Base-by-base conservation (phyloP, 2,113 vertebrate genomes). In the Elaphurus davidianus region DNA sequence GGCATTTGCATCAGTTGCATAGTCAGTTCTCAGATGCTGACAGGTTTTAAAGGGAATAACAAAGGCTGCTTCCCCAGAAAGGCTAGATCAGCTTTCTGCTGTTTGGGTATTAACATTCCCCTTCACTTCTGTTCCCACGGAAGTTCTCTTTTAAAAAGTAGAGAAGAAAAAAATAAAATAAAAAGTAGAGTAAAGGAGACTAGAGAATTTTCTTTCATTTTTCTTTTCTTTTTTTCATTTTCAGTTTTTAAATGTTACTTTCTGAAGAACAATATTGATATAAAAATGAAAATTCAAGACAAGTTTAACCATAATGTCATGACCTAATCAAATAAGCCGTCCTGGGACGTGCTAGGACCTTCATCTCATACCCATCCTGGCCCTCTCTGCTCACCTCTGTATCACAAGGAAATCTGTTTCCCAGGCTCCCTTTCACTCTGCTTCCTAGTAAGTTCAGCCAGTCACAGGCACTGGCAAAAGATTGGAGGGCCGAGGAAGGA, bases 51-150 rank as follows among this genome's bases (percentile, higher is more conserved):
- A 60, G 33, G 50, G 23, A 40, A 52, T 33, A 62, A 87, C 71
- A 87, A 87, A 62, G 55, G 55, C 92, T 43, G 33, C 60, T 85
- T 78, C 67, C 71, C 30, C 33, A 60, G 54, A 78, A 93, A 87
- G 67, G 54, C 54, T 50, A 11, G 50, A 21, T 74, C 64, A 76
- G 82, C 82, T 93, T 25, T 71, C 60, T 92, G 57, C 78, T 30
- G 0, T 43, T n/a, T 64, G 59, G 45, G 30, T 16, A 3, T 62
- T 52, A 79, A 60, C 25, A 19, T 33, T 76, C 23, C n/a, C 10
- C 36, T 71, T 84, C 36, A 62, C 7, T 55, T 76, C 83, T 36
- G 5, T 43, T 76, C 83, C 54, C 67, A 87, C 0, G 4, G 16
- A 87, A 50, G 25, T 60, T 74, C 83, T 93, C 45, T 45, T 55